Percentiles rank a stretch among this genome's conserved stretches.
Evolutionary conservation across 2,888 invertebrate species (phyloP).

Genomic region (Baronia brevicornis): DNA sequence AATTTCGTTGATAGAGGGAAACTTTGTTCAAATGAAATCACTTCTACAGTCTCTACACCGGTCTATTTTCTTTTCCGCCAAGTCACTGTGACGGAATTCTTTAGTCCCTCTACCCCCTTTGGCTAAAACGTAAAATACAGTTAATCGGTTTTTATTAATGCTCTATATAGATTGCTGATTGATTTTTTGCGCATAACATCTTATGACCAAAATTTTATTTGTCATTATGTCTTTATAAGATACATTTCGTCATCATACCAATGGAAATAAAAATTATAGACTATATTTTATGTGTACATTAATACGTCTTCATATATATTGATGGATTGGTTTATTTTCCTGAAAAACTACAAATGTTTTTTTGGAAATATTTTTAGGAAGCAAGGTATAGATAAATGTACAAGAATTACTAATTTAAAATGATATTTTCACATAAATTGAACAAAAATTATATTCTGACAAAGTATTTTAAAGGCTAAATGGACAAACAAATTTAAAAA

Average conservation of each 20-base stretch:
- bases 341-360: too few species aligned
- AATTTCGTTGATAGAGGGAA: conserved; percentile 69
- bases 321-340: too few species aligned
- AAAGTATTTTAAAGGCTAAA: conserved; percentile 10
- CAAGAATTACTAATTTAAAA: too few species aligned
- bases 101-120: conserved; percentile 9
- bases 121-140: conserved; percentile 5
- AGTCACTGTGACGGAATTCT: conserved; percentile 39
- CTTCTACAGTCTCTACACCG: conserved; percentile 53
- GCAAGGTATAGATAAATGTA: too few species aligned
- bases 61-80: conserved; percentile 49
- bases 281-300: conserved; percentile 2
- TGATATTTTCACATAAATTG: too few species aligned
- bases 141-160: conserved; percentile 9
- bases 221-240: neutral
- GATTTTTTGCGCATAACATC: conserved; percentile 5
- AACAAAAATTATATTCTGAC: too few species aligned
- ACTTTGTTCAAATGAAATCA: conserved; percentile 66
- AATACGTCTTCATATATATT: too few species aligned
- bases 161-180: conserved; percentile 7
- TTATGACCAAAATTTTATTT: conserved; percentile 7
- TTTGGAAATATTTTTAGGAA: too few species aligned
- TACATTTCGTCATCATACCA: conserved; percentile 9
- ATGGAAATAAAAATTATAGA: conserved; percentile 5
- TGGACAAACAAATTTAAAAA: conserved; percentile 26